These are phyloP conservation scores for Macquaria australasica DNA, from an alignment of 2,113 vertebrate species.

Conservation along the genomic window DNA sequence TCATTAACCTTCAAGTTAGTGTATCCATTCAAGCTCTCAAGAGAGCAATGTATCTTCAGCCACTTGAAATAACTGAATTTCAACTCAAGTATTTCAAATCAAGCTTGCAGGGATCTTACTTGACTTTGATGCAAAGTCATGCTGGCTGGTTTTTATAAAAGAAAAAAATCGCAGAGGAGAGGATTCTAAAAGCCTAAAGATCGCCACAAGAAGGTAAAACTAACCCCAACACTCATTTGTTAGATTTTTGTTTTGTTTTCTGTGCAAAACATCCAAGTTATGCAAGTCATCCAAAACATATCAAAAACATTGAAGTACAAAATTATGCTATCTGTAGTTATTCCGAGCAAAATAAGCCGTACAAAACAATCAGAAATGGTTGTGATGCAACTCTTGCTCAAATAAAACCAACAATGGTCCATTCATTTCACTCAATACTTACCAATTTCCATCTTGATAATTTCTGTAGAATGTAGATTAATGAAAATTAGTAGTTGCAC, in stretches of 20 bases:
- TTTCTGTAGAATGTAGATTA: constrained; percentile 70
- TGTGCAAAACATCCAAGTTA: constrained; percentile 90
- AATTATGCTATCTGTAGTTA: constrained; percentile 77
- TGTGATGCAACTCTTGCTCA: constrained; percentile 85
- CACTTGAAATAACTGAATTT: constrained; percentile 91
- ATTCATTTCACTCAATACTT: constrained; percentile 75
- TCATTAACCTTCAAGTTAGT: constrained; percentile 79
- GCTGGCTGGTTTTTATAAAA: constrained; percentile 94
- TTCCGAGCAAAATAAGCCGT: constrained; percentile 79
- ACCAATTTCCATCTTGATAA: constrained; percentile 66
- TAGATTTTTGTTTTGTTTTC: constrained; percentile 87
- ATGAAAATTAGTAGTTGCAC: constrained; percentile 69
- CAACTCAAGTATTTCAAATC: constrained; percentile 92
- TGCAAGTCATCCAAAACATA: constrained; percentile 82
- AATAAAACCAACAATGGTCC: constrained; percentile 74
- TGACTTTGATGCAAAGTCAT: constrained; percentile 94
- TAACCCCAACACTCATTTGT: constrained; percentile 88
- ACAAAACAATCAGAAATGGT: constrained; percentile 76
- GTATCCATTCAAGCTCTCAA: constrained; percentile 75
- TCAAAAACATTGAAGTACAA: constrained; percentile 74
- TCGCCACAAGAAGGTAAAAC: constrained; percentile 98
- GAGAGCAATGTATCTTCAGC: constrained; percentile 81
- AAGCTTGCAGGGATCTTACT: constrained; percentile 97
- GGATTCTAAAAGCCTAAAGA: constrained; percentile 99
- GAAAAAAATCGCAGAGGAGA: constrained; percentile 97